Evolutionary conservation across 2,888 invertebrate species (phyloP).

Genomic region (Sphecodes monilicornis): DNA sequence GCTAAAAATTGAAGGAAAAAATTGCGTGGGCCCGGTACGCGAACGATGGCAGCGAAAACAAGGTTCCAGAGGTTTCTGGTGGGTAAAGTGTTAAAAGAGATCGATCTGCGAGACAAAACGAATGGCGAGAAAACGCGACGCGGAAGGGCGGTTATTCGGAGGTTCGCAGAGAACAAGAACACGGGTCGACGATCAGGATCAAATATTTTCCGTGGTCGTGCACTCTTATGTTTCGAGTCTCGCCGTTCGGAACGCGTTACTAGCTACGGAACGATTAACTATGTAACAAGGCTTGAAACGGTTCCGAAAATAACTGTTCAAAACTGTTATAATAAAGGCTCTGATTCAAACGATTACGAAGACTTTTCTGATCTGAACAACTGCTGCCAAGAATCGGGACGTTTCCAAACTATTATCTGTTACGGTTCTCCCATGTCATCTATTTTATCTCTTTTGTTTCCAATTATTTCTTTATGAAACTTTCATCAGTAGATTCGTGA

Average conservation of each 20-base stretch:
- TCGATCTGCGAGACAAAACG: not conserved
- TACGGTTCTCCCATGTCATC: no score
- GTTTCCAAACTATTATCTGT: no score
- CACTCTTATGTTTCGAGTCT: constrained; percentile 80
- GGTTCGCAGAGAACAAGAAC: not conserved
- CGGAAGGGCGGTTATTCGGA: not conserved
- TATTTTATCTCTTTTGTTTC: not conserved
- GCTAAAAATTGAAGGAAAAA: not conserved
- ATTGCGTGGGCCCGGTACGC: not conserved
- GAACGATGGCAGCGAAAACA: not conserved
- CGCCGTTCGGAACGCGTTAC: constrained; percentile 68
- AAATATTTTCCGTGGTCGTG: constrained; percentile 68
- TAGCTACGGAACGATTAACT: constrained; percentile 74
- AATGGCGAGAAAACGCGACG: not conserved
- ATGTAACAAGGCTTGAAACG: constrained; percentile 55
- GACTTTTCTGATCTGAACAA: not conserved
- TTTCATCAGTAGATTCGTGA: rapidly evolving
- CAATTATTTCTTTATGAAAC: rapidly evolving
- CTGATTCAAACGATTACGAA: not conserved
- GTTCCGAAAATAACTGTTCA: constrained; percentile 2
- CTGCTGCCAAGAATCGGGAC: no score
- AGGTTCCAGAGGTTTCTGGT: not conserved
- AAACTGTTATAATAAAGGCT: not conserved
- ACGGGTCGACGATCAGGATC: constrained; percentile 23
- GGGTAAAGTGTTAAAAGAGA: not conserved